A percentile compares a stretch with the other conserved stretches of the same genome.
These are phyloP conservation scores for Denticeps clupeoides DNA, from an alignment of 2,797 vertebrate species.

Conservation along the genomic window DNA sequence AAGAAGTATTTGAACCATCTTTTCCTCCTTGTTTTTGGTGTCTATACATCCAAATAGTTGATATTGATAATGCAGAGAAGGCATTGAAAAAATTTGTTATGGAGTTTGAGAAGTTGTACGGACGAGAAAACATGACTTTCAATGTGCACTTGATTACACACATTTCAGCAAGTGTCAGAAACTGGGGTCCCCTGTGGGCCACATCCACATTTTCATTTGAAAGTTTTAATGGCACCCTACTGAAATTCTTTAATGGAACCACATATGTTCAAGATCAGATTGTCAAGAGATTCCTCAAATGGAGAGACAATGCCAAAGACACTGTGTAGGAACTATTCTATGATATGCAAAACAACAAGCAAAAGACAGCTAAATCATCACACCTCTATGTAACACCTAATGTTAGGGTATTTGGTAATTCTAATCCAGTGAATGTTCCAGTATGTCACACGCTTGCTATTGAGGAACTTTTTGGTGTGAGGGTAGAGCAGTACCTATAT, in stretches of 20 bases:
- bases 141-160: slow-evolving; percentile 22
- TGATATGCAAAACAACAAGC: slow-evolving; percentile 5
- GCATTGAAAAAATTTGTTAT: slow-evolving; percentile 11
- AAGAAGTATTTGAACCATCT: slow-evolving; percentile 16
- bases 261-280: slow-evolving; percentile 21
- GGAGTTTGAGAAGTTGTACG: slow-evolving; percentile 19
- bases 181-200: slow-evolving; percentile 18
- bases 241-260: slow-evolving; percentile 23
- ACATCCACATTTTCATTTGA: slow-evolving; percentile 23
- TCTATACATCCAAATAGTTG: too few relatives aligned
- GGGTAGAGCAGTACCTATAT: too few relatives aligned
- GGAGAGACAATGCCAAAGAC: slow-evolving; percentile 19
- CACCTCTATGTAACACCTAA: slow-evolving; percentile 13
- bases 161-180: slow-evolving; percentile 11
- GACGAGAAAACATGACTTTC: slow-evolving; percentile 16
- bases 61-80: slow-evolving; percentile 10
- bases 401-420: slow-evolving; percentile 18
- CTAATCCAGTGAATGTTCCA: slow-evolving; percentile 5
- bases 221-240: slow-evolving; percentile 19
- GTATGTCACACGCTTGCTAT: slow-evolving; percentile 17
- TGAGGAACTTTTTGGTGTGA: slow-evolving; percentile 7
- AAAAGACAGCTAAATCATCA: slow-evolving; percentile 6
- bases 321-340: slow-evolving; percentile 1
- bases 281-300: slow-evolving; percentile 19
- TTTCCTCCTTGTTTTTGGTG: slow-evolving; percentile 18